phyloP scores from a whole-genome alignment of 2,113 vertebrate species.

The Panurus biarmicus region DNA sequence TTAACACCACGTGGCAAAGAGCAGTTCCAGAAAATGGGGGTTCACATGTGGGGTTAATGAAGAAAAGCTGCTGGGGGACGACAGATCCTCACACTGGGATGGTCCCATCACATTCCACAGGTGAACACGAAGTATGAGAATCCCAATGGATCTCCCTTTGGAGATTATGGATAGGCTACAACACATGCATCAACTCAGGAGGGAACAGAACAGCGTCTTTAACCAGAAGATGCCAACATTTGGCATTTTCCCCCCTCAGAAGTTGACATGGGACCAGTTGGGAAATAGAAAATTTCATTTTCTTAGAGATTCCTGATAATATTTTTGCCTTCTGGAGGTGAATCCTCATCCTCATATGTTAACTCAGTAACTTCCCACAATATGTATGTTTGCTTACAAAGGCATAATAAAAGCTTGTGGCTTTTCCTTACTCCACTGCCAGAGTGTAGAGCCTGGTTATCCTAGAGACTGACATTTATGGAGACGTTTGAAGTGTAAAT shows the following conservation, averaged over 20 bases:
- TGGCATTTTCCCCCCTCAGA: neutral
- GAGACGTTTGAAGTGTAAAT: neutral
- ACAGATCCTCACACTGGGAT: neutral
- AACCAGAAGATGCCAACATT: neutral
- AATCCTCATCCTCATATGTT: neutral
- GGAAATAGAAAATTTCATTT: neutral
- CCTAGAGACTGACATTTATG: neutral
- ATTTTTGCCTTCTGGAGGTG: neutral
- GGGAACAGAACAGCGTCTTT: neutral
- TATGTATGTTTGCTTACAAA: conserved; percentile 59
- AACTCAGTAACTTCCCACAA: conserved; percentile 6
- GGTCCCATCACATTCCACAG: neutral
- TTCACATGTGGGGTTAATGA: neutral
- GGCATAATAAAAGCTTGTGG: conserved; percentile 58
- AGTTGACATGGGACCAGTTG: neutral
- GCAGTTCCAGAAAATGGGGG: neutral
- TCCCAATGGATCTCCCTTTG: neutral
- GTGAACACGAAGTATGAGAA: neutral
- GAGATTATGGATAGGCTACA: neutral
- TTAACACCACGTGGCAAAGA: neutral
- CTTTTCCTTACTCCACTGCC: neutral
- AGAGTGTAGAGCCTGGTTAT: neutral
- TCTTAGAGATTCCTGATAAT: neutral
- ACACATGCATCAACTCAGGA: neutral
- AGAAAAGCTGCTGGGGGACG: neutral